Base-by-base conservation (phyloP, 2,888 invertebrate genomes). In the Eupsilia transversa region DNA sequence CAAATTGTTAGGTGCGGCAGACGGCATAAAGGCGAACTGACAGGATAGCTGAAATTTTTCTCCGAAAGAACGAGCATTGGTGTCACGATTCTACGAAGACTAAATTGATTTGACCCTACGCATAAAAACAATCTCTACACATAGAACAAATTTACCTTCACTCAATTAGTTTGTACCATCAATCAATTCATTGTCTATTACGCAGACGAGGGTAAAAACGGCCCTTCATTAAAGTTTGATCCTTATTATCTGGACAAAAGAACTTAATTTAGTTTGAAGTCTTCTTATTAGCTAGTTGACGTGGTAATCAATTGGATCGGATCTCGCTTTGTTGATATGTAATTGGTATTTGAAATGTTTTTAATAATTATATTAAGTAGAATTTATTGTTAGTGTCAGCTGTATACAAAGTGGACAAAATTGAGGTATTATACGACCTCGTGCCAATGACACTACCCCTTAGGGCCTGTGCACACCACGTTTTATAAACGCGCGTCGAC, bases 171-270 rank as follows among this genome's bases (percentile, higher is more conserved):
- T 46, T 56, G 27, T 67, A 60, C 66, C 79, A 86, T 87, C 86
- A 86, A 87, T 88, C 89, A 89, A 89, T 89, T 87, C 78, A 77
- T 72, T 83, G 82, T 79, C 75, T 61, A 72, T 77, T 79, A 72
- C 46, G 63, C 27, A 49, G 63, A 76, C 65, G 78, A 82, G 79
- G 79, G 79, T 57, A 61, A 73, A 79, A 64, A 65, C 30, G 46
- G 60, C 43, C 59, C 46, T 67, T 65, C 59, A 63, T 72, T 77
- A 56, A 71, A 84, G 73, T 70, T 56, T 66, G 64, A 70, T 73
- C 80, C 69, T 70, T 87, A 79, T 73, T 63, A 17, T 23, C 27
- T 56, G 30, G 5, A 30, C 14, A 30, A 76, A 74, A 84, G 74
- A 72, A 64, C 38, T 72, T 65, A 27, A 72, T 78, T 79, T 75